Base-by-base conservation (phyloP, 2,888 invertebrate species). In the Salpingus planirostris region DNA sequence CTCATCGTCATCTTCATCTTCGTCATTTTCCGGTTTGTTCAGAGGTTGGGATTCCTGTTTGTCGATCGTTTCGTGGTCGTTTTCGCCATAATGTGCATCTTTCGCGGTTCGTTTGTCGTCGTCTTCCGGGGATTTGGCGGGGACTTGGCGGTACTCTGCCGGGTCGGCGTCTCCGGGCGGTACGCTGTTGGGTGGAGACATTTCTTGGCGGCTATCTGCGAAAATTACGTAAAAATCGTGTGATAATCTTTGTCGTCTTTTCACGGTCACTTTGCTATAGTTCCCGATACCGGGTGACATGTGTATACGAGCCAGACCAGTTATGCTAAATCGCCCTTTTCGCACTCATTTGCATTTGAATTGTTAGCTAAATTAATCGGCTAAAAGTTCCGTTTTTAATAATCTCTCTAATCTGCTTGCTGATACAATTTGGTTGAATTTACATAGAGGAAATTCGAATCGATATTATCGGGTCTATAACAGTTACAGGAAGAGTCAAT, bases 161-260 rank as follows among this genome's bases (percentile, higher is more conserved):
- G 46, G 48, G 24, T 44, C 44, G 28, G 38, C 46, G n/a, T n/a
- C n/a, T 12, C 44, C 47, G 12, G 49, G 45, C 10, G 54, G 40
- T 15, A 52, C 53, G 15, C 55, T 47, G 34, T 59, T 56, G 18
- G 57, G 56, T 8, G 54, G 53, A 18, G 50, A 46, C 46, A 53
- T 50, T 24, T 11, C 24, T 36, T 24, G 27, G 24, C 24, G 13
- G 15, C 24, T 13, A 34, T 21, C 35, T 35, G 29, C 13, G 14
- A 32, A 27, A 29, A 11, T 18, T n/a, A n/a, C n/a, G n/a, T n/a
- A 5, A 31, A 37, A 40, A 29, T 13, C 27, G 32, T 24, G 27
- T 27, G 31, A 31, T 32, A 33, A 18, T 18, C 8, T 18, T 18
- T 6, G 18, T 8, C 8, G 18, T 18, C 18, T 21, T 35, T 36